phyloP scores from a whole-genome alignment of 2,797 vertebrate species.

The Microctenopoma stevenorrisi region DNA sequence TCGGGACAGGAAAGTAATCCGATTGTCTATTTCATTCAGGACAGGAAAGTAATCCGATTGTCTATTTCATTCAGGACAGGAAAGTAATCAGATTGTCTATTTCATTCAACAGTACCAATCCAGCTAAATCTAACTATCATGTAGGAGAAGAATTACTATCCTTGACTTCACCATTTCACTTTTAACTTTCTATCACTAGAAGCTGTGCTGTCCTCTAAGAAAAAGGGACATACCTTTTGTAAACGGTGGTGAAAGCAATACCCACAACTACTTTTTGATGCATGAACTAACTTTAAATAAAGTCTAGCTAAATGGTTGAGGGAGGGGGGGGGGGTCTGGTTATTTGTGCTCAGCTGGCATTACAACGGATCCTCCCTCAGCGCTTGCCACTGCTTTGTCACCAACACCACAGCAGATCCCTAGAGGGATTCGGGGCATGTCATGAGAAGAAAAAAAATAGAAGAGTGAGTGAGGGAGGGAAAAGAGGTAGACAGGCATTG shows the following conservation, averaged over 20 bases:
- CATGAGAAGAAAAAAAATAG: slow-evolving; percentile 36
- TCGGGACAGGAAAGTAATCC: too few relatives aligned
- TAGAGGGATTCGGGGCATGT: slow-evolving; percentile 44
- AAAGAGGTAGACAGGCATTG: slow-evolving; percentile 32
- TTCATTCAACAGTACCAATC: neutral
- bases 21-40: too few relatives aligned
- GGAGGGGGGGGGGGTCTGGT: neutral
- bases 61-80: too few relatives aligned
- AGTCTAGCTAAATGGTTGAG: neutral
- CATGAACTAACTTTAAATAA: slow-evolving; percentile 2
- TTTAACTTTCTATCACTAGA: slow-evolving; percentile 13
- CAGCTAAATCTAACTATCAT: neutral
- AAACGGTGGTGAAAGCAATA: slow-evolving; percentile 1
- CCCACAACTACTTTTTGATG: slow-evolving; percentile 14
- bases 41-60: too few relatives aligned
- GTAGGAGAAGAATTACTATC: neutral
- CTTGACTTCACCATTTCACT: neutral
- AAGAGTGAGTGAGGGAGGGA: neutral
- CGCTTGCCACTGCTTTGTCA: slow-evolving; percentile 59
- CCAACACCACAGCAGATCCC: slow-evolving; percentile 49
- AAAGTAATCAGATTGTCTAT: neutral
- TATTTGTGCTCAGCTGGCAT: slow-evolving; percentile 50
- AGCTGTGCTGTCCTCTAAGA: neutral
- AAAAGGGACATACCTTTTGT: neutral
- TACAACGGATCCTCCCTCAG: slow-evolving; percentile 46